These are phyloP conservation scores for Heliconius melpomene DNA, from an alignment of 1,140 invertebrate genomes.

Conservation along the genomic window DNA sequence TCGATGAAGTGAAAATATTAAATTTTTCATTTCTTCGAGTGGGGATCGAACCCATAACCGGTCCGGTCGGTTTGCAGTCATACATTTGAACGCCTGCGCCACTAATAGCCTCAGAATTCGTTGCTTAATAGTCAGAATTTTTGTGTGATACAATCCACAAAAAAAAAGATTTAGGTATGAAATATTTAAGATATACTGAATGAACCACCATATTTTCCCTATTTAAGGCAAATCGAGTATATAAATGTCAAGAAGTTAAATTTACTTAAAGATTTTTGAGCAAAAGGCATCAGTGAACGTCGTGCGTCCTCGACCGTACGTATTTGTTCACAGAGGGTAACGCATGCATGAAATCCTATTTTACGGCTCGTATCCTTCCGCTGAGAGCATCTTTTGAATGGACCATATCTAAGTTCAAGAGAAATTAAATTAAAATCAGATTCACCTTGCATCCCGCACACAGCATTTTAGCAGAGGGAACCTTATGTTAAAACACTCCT, in stretches of 20 bases:
- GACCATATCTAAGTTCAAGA: conserved; percentile 60
- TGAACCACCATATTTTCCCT: not conserved
- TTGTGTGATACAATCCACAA: not conserved
- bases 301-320: conserved; percentile 72
- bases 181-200: no score
- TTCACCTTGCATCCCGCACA: no score
- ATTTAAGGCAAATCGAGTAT: not conserved
- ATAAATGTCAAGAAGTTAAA: conserved; percentile 1
- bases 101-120: no score
- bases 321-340: conserved; percentile 76
- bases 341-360: conserved; percentile 79
- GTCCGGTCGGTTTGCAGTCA: no score
- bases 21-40: no score
- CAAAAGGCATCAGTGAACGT: conserved; percentile 62
- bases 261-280: conserved; percentile 18
- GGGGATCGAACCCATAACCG: no score
- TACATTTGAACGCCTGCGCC: no score
- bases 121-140: no score
- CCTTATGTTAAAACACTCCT: no score
- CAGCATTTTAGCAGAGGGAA: no score
- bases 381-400: conserved; percentile 75
- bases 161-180: not conserved
- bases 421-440: conserved; percentile 34
- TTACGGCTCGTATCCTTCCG: conserved; percentile 75
- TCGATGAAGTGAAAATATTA: not conserved